Percentiles rank a stretch among this genome's conserved stretches.
Evolutionary conservation across 2,113 vertebrate genomes (phyloP).

Genomic region (Gavialis gangeticus): DNA sequence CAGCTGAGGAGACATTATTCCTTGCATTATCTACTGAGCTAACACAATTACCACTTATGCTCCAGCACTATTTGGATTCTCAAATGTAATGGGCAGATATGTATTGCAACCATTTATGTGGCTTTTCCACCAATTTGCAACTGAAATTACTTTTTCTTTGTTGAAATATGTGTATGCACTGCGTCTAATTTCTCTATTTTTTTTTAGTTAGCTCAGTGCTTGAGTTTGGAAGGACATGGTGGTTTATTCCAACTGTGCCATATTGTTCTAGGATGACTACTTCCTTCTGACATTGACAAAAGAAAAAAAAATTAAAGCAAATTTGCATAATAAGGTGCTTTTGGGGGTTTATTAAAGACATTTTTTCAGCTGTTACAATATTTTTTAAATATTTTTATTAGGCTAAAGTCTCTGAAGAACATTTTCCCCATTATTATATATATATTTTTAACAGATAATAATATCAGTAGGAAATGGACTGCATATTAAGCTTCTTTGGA

Average conservation of each 20-base stretch:
- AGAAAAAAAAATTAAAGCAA: not conserved
- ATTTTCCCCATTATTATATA: not conserved
- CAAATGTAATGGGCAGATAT: not conserved
- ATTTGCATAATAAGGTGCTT: not conserved
- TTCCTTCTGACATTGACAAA: not conserved
- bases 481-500: slow-evolving; percentile 9
- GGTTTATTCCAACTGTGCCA: not conserved
- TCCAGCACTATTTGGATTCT: not conserved
- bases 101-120: not conserved
- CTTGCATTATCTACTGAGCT: slow-evolving; percentile 18
- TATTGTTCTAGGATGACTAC: not conserved
- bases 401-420: not conserved
- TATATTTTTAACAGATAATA: not conserved
- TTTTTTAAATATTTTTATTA: not conserved
- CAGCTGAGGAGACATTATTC: slow-evolving; percentile 40
- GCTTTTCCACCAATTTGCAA: not conserved
- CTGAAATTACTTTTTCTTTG: slow-evolving; percentile 7
- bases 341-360: rapidly evolving
- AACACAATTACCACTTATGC: not conserved
- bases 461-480: not conserved
- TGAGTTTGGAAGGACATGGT: not conserved
- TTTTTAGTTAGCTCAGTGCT: not conserved
- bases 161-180: not conserved
- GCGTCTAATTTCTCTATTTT: not conserved
- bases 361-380: not conserved